A percentile compares a stretch with the other conserved stretches of the same genome.
phyloP scores from a whole-genome alignment of 64 coral and sea anemone species.

The Platygyra sinensis region DNA sequence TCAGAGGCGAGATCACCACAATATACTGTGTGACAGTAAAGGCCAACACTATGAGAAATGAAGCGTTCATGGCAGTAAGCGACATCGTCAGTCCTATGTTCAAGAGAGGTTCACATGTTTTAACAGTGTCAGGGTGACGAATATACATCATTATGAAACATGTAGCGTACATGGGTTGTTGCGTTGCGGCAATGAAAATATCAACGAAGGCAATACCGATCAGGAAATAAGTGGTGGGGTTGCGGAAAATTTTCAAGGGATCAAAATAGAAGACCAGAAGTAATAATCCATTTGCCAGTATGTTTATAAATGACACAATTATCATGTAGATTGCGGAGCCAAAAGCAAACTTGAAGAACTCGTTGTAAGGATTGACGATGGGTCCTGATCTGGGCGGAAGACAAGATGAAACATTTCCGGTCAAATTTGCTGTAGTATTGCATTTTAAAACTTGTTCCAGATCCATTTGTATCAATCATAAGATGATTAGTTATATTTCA shows the following conservation, averaged over 20 bases:
- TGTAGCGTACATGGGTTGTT: background rate
- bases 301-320: background rate
- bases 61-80: background rate
- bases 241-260: background rate
- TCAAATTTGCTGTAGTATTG: background rate
- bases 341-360: background rate
- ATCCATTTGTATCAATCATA: background rate
- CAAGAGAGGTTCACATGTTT: background rate
- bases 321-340: background rate
- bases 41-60: conserved; percentile 27
- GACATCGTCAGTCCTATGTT: too few species aligned
- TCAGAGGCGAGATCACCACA: conserved; percentile 35
- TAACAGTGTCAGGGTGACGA: background rate
- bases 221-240: background rate
- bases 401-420: background rate
- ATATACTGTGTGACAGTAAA: conserved; percentile 37
- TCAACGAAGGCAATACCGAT: background rate
- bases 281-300: background rate
- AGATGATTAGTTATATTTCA: background rate
- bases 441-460: background rate
- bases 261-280: background rate
- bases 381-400: background rate
- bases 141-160: background rate
- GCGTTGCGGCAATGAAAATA: background rate
- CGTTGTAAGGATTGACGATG: background rate